These are phyloP conservation scores for Miopithecus talapoin DNA, from an alignment of 2,797 vertebrate species.

Conservation along the genomic window DNA sequence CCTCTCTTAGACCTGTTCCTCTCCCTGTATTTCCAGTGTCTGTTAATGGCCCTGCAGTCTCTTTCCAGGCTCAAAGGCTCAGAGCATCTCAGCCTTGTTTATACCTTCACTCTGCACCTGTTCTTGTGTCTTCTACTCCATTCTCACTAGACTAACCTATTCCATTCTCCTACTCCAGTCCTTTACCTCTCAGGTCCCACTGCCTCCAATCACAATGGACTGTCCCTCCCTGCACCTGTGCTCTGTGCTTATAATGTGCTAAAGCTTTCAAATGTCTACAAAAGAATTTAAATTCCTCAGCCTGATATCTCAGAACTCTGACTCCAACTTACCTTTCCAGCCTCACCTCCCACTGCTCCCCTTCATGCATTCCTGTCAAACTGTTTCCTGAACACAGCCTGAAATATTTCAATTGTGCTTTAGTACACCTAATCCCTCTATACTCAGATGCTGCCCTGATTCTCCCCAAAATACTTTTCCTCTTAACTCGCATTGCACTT, in stretches of 20 bases:
- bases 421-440: neutral
- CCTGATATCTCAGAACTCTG: neutral
- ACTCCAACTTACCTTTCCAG: neutral
- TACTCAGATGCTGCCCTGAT: neutral
- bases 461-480: conserved; percentile 8
- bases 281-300: neutral
- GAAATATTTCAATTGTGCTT: neutral
- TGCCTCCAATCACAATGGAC: neutral
- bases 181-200: neutral
- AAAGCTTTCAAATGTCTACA: neutral
- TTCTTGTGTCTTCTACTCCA: neutral
- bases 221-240: neutral
- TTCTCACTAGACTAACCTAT: no score
- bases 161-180: neutral
- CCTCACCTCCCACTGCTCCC: neutral
- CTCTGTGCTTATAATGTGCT: neutral
- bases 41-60: neutral
- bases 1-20: neutral
- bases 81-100: neutral
- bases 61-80: neutral
- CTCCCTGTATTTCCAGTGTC: neutral
- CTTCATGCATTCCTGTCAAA: neutral
- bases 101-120: neutral
- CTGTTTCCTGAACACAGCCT: conserved; percentile 1
- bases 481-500: neutral